These are phyloP conservation scores for Ispidina picta DNA, from an alignment of 2,797 vertebrate genomes.

Conservation along the genomic window DNA sequence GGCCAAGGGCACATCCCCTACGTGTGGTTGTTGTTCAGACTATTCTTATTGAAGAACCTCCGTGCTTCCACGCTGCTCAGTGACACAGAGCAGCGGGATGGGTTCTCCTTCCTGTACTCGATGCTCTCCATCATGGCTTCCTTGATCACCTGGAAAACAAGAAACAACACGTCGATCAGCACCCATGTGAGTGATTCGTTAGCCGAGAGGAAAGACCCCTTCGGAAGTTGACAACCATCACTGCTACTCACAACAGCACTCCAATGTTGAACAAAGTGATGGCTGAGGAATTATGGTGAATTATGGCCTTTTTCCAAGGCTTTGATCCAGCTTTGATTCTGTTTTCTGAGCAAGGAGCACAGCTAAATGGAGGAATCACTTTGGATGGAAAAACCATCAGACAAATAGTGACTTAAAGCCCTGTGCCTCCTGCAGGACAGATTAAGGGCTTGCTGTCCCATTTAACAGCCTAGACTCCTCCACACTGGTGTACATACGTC, in stretches of 20 bases:
- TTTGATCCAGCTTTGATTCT: background rate
- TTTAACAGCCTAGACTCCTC: background rate
- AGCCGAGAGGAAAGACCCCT: background rate
- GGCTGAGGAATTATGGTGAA: background rate
- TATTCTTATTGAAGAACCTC: constrained; percentile 84
- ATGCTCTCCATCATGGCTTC: constrained; percentile 91
- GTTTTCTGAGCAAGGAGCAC: background rate
- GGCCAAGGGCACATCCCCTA: background rate
- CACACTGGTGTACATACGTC: constrained; percentile 79
- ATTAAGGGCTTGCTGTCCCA: background rate
- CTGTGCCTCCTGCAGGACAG: background rate
- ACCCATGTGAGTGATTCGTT: background rate
- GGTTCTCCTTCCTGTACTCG: constrained; percentile 86
- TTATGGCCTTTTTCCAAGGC: background rate
- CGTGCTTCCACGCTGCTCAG: constrained; percentile 89
- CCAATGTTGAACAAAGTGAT: background rate
- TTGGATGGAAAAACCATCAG: background rate
- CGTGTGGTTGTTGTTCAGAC: constrained; percentile 66
- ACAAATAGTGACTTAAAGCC: background rate
- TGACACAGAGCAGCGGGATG: constrained; percentile 81
- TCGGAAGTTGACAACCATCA: background rate
- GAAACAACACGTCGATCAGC: background rate
- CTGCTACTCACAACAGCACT: background rate
- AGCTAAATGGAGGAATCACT: background rate
- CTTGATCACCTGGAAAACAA: constrained; percentile 86